Base-by-base conservation (phyloP, 2,888 invertebrate genomes). In the Tetheella fluctuosa region DNA sequence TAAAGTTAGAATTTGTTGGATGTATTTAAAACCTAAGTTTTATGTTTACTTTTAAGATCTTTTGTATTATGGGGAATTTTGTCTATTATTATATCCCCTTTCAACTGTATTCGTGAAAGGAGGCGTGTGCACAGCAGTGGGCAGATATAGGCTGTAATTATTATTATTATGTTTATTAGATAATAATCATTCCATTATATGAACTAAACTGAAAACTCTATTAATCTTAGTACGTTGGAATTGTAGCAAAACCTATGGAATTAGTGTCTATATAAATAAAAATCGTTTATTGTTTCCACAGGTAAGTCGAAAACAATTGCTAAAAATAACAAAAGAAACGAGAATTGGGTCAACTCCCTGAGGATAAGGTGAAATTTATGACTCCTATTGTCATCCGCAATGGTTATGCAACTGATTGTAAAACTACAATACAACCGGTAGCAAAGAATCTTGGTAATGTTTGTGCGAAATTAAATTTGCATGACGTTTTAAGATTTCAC, bases 401-500 rank as follows among this genome's bases (percentile, higher is more conserved):
- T 62, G 64, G 77, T 86, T 83, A 82, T 83, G 86, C 88, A 85
- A 89, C 7, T 48, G 48, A 48, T 48, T 73, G 71, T 64, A 65
- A 69, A 69, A 70, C 63, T 76, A 67, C 71, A 76, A 72, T 62
- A 55, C 61, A 70, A 15, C 39, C 73, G 71, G 71, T 75, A 76
- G 77, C 77, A 67, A 72, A 70, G 69, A 68, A 48, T 20, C 48
- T 78, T 76, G 77, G 79, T 79, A 55, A 82, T 86, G 84, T 89
- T 89, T 88, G 81, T 75, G 79, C 71, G 71, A 76, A 71, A 74
- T 76, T 69, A 70, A 80, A 91, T 90, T 87, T 86, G 88, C 88
- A 86, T 88, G 79, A 79, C 80, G 76, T 78, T 80, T 70, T 60
- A 59, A 76, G 83, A 89, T 91, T 92, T 91, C 91, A 86, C 92